Evolutionary conservation across 2,113 vertebrate genomes (phyloP).

Genomic region (Aplodontia rufa): DNA sequence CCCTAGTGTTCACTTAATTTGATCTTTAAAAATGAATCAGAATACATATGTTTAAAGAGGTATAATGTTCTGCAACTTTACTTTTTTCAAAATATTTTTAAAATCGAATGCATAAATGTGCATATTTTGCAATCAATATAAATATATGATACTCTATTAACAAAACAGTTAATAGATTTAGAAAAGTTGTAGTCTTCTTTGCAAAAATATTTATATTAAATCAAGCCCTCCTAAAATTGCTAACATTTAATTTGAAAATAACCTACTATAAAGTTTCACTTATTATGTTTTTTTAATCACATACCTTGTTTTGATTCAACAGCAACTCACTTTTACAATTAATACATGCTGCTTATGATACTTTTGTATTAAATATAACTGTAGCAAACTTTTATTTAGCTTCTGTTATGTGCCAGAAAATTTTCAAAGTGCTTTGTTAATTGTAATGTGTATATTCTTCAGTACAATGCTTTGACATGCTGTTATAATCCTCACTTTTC

Average conservation of each 20-base stretch:
- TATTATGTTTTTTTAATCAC: background rate
- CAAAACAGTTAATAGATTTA: background rate
- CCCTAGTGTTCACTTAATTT: conserved; percentile 56
- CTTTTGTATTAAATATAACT: background rate
- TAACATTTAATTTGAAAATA: background rate
- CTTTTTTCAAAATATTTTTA: conserved; percentile 22
- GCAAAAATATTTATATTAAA: background rate
- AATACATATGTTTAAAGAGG: background rate
- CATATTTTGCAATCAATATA: background rate
- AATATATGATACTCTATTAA: background rate
- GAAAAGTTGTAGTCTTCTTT: background rate
- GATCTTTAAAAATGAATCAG: conserved; percentile 49
- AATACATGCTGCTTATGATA: background rate
- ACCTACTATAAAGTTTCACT: background rate
- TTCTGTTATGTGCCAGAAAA: background rate
- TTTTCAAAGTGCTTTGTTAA: background rate
- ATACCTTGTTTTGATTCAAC: background rate
- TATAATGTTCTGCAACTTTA: background rate
- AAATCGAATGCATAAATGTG: background rate
- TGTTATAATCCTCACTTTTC: background rate
- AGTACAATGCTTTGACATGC: background rate
- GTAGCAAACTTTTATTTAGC: background rate
- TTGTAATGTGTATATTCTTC: background rate
- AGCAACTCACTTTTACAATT: background rate
- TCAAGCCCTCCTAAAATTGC: background rate